A percentile compares a stretch with the other conserved stretches of the same genome.
phyloP scores from a whole-genome alignment of 1,140 invertebrate species.

The Magallana ariakensis region DNA sequence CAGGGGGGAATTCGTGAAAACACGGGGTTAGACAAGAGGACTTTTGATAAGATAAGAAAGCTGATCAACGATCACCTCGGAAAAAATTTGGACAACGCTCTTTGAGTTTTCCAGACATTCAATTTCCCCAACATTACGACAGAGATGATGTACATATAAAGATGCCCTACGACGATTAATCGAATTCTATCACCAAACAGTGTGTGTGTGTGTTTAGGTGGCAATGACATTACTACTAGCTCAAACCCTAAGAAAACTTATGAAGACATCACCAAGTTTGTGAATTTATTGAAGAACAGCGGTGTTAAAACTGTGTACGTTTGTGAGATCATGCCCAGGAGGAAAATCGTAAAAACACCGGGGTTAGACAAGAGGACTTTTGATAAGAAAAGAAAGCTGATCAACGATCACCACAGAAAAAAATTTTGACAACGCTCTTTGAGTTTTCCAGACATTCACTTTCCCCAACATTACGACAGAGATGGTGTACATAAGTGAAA shows the following conservation, averaged over 20 bases:
- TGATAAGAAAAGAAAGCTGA: background rate
- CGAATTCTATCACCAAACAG: no score
- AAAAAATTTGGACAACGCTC: background rate
- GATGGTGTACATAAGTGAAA: background rate
- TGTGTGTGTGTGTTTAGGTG: background rate
- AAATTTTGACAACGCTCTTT: background rate
- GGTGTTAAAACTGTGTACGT: background rate
- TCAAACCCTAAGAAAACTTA: background rate
- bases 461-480: background rate
- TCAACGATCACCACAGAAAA: background rate
- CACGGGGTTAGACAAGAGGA: background rate
- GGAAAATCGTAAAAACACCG: background rate
- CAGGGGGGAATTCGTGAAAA: background rate
- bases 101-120: background rate
- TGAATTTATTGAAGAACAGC: background rate
- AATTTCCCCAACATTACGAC: background rate
- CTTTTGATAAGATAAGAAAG: background rate
- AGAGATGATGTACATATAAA: background rate
- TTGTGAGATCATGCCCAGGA: background rate
- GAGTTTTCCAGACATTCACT: slow-evolving; percentile 6
- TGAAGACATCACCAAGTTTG: background rate
- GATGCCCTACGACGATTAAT: no score
- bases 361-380: background rate
- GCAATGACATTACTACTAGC: background rate
- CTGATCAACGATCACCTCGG: background rate